Evolutionary conservation across 2,113 vertebrate genomes (phyloP).

Genomic region (Agapornis roseicollis): DNA sequence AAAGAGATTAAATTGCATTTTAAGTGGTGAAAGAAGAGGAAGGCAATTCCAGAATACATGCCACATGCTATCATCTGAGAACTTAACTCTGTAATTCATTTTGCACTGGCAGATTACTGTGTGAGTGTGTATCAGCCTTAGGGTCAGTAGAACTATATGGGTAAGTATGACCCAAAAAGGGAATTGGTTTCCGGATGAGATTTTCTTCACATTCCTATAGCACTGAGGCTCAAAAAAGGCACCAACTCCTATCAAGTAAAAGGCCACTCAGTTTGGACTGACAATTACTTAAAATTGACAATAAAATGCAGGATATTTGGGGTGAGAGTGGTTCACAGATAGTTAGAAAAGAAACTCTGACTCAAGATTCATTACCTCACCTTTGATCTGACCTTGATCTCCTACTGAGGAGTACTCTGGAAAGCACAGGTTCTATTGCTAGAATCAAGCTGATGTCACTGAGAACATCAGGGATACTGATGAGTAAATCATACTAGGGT

Average conservation of each 20-base stretch:
- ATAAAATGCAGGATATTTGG: not conserved
- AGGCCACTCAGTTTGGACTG: not conserved
- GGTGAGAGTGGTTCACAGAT: not conserved
- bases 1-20: not conserved
- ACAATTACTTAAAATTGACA: not conserved
- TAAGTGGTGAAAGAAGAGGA: not conserved
- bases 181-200: not conserved
- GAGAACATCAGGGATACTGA: not conserved
- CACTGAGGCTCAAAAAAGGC: not conserved
- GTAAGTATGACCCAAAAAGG: not conserved
- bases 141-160: not conserved
- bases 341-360: not conserved
- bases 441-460: not conserved
- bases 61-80: not conserved
- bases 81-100: not conserved
- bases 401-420: not conserved
- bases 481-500: not conserved
- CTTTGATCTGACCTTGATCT: not conserved
- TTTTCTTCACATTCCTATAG: not conserved
- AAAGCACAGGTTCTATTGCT: not conserved
- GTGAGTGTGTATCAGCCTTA: fast-evolving
- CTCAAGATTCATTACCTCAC: not conserved
- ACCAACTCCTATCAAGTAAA: not conserved
- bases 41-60: not conserved
- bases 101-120: not conserved